Percentiles rank a stretch among this genome's conserved stretches.
These are phyloP conservation scores for Danio choprae DNA, from an alignment of 2,797 vertebrate genomes.

Conservation along the genomic window DNA sequence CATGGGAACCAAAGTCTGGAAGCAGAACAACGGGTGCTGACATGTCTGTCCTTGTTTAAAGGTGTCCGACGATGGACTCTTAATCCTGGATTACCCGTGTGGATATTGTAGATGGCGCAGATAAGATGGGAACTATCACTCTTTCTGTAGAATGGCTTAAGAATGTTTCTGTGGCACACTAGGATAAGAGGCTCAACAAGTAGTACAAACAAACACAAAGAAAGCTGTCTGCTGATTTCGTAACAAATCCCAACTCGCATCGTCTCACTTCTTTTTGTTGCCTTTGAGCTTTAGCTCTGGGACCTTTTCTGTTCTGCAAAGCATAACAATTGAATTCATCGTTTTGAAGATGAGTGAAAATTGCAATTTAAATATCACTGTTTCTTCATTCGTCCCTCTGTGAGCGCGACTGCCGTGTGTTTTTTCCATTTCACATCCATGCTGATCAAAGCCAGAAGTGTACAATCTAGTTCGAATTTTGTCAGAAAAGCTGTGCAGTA, in stretches of 20 bases:
- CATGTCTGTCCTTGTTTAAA: constrained; percentile 43
- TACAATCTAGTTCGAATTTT: constrained; percentile 1
- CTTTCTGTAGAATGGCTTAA: constrained; percentile 17
- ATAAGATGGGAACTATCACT: constrained; percentile 18
- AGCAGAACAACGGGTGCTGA: constrained; percentile 66
- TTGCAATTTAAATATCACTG: background rate
- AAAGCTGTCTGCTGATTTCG: background rate
- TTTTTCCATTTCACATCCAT: constrained; percentile 16
- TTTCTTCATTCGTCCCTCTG: constrained; percentile 2
- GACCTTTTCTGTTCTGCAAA: constrained; percentile 15
- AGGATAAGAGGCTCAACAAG: background rate
- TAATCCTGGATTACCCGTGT: constrained; percentile 50
- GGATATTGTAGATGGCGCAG: constrained; percentile 35
- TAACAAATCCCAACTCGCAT: constrained; percentile 9
- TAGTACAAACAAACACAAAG: constrained; percentile 19
- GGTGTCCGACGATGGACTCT: constrained; percentile 4
- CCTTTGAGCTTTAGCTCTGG: background rate
- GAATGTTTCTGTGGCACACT: background rate
- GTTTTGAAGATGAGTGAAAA: constrained; percentile 23
- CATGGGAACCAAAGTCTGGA: constrained; percentile 67
- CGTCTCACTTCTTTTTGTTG: background rate
- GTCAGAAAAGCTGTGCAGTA: background rate
- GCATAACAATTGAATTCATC: constrained; percentile 17
- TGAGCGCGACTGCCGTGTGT: background rate
- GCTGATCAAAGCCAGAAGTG: constrained; percentile 17